Conservation (phyloP, 2,888 invertebrate species). For the Zaprionus obscuricornis region DNA sequence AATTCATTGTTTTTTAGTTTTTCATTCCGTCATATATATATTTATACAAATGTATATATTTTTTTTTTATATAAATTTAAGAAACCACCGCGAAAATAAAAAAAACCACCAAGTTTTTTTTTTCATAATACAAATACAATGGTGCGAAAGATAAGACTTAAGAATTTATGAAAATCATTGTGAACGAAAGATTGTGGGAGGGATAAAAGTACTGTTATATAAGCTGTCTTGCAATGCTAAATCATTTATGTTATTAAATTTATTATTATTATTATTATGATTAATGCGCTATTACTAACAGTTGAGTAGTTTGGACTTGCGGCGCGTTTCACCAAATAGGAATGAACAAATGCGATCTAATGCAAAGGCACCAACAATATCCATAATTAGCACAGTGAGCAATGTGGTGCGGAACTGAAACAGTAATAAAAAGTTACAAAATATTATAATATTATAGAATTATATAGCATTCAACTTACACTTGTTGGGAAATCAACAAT, state of each 20-base stretch:
- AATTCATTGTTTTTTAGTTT: slow-evolving; percentile 10
- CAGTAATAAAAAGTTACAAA: slow-evolving; percentile 32
- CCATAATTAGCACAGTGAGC: slow-evolving; percentile 91
- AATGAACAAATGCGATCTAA: slow-evolving; percentile 93
- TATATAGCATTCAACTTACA: slow-evolving; percentile 90
- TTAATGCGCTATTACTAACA: slow-evolving; percentile 33
- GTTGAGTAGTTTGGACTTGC: slow-evolving; percentile 79
- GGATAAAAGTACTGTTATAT: not conserved
- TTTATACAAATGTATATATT: no score
- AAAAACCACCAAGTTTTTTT: slow-evolving; percentile 13
- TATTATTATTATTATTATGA: no score
- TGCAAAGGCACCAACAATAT: slow-evolving; percentile 93
- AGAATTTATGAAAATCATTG: slow-evolving; percentile 13
- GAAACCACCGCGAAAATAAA: slow-evolving; percentile 65
- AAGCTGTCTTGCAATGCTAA: no score
- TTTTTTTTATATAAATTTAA: slow-evolving; percentile 26
- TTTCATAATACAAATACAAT: not conserved
- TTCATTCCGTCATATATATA: no score
- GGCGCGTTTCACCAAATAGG: slow-evolving; percentile 92
- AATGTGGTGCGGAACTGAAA: slow-evolving; percentile 94
- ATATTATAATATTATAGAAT: not conserved
- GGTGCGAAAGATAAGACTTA: slow-evolving; percentile 7
- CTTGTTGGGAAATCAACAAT: slow-evolving; percentile 96
- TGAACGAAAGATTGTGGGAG: not conserved
- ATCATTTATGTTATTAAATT: no score